Evolutionary conservation across 2,797 vertebrate species (phyloP), one percentile per base, ranked within the genome.

Genomic region (Hypotaenidia okinawae): DNA sequence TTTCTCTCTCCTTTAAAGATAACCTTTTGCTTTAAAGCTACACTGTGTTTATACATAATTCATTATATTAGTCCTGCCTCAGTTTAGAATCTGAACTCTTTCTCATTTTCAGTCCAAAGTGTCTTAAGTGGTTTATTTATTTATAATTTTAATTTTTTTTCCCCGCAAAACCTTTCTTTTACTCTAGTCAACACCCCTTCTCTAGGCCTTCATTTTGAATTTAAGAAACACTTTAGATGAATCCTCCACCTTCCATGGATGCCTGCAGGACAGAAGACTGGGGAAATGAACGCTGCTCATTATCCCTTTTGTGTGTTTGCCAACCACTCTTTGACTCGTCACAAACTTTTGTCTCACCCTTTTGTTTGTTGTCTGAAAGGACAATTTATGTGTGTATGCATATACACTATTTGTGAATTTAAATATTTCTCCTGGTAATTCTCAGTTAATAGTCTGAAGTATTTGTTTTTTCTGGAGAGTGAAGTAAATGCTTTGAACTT

Each of bases 401-500:
- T 45, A 30, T 68, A 27, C 1, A 5, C n/a, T 45, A 69, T 87
- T 63, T 82, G 8, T 59, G 35, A 87, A 84, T 90, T 88, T 82
- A 79, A 84, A 82, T 87, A 13, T 47, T 35, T 95, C 18, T 57
- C 58, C 17, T 12, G 30, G 67, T 79, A 89, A 73, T 73, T 75
- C 47, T 73, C 33, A 16, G 11, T 58, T 89, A 93, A 58, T 84
- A 73, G 64, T 80, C 55, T 80, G 16, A 30, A 87, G 61, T 80
- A 83, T 91, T 90, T 91, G 41, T 73, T 93, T 92, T 92, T 93
- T 91, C 79, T 93, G 61, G 23, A 59, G 74, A 85, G 47, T 62
- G 51, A 84, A 79, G 37, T 30, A 39, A 82, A 39, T 47, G 41
- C 87, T 95, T 95, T 95, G 94, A 97, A 90, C 80, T 85, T 80